Evolutionary conservation across 2,888 invertebrate genomes (phyloP), one percentile per base, ranked within the genome.

Genomic region (Chymomyza amoena): DNA sequence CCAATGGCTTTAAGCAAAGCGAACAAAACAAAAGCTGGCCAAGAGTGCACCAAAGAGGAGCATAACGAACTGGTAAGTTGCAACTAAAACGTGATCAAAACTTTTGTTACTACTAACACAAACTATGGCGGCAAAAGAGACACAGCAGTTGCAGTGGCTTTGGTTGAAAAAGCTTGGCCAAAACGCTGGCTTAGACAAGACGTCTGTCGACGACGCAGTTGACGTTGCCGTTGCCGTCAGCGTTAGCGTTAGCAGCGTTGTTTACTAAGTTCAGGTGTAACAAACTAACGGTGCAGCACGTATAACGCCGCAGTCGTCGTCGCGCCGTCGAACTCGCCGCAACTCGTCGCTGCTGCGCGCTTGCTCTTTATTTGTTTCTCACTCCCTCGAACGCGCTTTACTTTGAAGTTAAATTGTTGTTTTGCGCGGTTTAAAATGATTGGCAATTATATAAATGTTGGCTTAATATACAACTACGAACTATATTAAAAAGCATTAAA

Each of bases 211-310:
- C 28, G 7, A 4, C 16, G 18, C 13, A n/a, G 54, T 16, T 1
- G 57, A 25, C 2, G 28, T 28, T 9, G 56, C 39, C 1, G 39
- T 13, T 45, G 25, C 13, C 57, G 54, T 15, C 16, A 25, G 20
- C 20, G 25, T 36, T 39, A 20, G 64, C 60, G 36, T 9, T 25
- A n/a, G 59, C 64, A 64, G 56, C 54, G 16, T 54, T 16, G 9
- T 4, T 54, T 68, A 72, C 70, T 79, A 69, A 78, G 79, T 80
- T 88, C 87, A 87, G 87, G 88, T 87, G 87, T 85, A 87, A 87
- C 87, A 83, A 85, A 83, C 85, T 84, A 85, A 85, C 84, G 87
- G 85, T 85, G 84, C 85, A 83, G 82, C 83, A 78, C 70, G 72
- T 69, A 73, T 65, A 66, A 75, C 79, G 76, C 78, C 84, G 80